phyloP scores from a whole-genome alignment of 1,140 invertebrate genomes.

The Calliphora vicina region DNA sequence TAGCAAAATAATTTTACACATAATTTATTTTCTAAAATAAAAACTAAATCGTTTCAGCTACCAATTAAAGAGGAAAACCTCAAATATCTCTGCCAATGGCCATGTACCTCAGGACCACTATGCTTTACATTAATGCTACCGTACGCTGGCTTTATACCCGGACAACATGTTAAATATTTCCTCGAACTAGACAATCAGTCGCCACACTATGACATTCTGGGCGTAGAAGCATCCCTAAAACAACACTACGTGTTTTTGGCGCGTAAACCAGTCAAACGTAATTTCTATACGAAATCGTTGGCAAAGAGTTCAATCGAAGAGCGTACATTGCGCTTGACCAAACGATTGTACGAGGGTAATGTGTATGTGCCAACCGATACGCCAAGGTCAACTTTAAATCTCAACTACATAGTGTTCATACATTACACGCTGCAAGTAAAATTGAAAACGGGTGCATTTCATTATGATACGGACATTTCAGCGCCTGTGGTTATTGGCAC shows the following conservation, averaged over 20 bases:
- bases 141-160: constrained; percentile 53
- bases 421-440: constrained; percentile 58
- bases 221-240: constrained; percentile 54
- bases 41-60: too few species aligned
- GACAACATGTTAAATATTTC: constrained; percentile 54
- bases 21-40: too few species aligned
- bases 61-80: constrained; percentile 56
- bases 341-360: constrained; percentile 53
- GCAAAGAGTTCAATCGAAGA: constrained; percentile 51
- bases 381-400: constrained; percentile 56
- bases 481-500: constrained; percentile 55
- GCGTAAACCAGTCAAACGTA: constrained; percentile 55
- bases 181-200: constrained; percentile 60
- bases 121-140: constrained; percentile 49
- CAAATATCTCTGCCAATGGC: constrained; percentile 61
- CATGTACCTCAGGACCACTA: constrained; percentile 58
- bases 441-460: constrained; percentile 56
- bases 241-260: constrained; percentile 59
- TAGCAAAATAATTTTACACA: too few species aligned
- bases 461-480: constrained; percentile 59
- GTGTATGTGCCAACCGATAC: constrained; percentile 56
- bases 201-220: constrained; percentile 56
- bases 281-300: constrained; percentile 56
- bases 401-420: constrained; percentile 58
- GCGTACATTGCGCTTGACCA: constrained; percentile 53